Evolutionary conservation across 2,113 vertebrate genomes (phyloP).

Genomic region (Hippocampus mohnikei): DNA sequence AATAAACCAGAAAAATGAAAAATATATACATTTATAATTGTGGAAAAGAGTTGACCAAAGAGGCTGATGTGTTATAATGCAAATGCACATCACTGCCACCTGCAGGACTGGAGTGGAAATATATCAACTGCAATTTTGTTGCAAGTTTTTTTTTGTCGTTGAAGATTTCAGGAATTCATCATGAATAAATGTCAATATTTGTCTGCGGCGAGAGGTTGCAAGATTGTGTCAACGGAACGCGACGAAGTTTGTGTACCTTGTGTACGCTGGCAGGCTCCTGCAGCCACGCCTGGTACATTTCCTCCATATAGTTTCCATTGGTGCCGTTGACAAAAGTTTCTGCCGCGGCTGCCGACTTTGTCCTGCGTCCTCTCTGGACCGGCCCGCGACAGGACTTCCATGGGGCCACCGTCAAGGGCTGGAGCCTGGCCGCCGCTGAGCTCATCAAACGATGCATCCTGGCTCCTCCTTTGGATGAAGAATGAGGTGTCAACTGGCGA

Average conservation of each 20-base stretch:
- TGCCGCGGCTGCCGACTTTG: conserved; percentile 76
- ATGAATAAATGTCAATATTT: too few relatives aligned
- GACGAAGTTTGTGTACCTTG: conserved; percentile 73
- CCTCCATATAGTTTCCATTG: conserved; percentile 93
- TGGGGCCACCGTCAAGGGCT: conserved; percentile 81
- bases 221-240: too few relatives aligned
- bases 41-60: not conserved
- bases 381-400: conserved; percentile 66
- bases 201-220: too few relatives aligned
- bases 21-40: too few relatives aligned
- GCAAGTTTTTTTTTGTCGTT: not conserved
- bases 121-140: not conserved
- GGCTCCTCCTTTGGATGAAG: conserved; percentile 46
- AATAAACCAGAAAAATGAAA: too few relatives aligned
- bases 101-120: not conserved
- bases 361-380: conserved; percentile 73
- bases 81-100: not conserved
- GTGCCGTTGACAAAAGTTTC: conserved; percentile 91
- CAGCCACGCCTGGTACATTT: conserved; percentile 95
- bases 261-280: conserved; percentile 93
- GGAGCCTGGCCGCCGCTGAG: conserved; percentile 78
- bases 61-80: not conserved
- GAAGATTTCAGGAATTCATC: too few relatives aligned
- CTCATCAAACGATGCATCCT: conserved; percentile 89
- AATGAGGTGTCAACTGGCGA: not conserved